A percentile compares a stretch with the other conserved stretches of the same genome.
These are phyloP conservation scores for Cariama cristata DNA, from an alignment of 2,113 vertebrate species.

Conservation along the genomic window DNA sequence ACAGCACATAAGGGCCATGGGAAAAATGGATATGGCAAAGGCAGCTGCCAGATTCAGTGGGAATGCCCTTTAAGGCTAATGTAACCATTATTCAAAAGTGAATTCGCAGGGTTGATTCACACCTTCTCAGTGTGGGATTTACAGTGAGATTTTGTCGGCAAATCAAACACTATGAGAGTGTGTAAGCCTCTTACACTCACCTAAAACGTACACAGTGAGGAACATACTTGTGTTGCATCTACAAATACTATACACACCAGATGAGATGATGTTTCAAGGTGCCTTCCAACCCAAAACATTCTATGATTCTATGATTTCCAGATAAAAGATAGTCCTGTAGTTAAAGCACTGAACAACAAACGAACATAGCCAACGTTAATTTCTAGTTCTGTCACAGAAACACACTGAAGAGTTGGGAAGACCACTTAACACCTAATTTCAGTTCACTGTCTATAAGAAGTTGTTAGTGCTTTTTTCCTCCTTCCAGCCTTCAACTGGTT, in stretches of 20 bases:
- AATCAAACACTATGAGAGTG: background rate
- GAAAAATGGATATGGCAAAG: background rate
- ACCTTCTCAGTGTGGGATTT: background rate
- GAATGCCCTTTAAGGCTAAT: background rate
- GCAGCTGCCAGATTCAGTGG: background rate
- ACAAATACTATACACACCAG: background rate
- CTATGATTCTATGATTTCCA: background rate
- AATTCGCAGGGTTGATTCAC: background rate
- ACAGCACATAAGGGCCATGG: background rate
- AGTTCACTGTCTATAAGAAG: background rate
- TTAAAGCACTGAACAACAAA: background rate
- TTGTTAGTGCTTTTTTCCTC: too few relatives aligned
- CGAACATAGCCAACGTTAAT: background rate
- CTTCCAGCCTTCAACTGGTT: accelerated
- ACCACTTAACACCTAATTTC: background rate
- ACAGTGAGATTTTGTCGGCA: background rate
- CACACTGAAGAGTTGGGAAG: background rate
- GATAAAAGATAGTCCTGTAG: background rate
- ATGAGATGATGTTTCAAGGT: background rate
- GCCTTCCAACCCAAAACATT: background rate
- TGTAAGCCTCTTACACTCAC: background rate
- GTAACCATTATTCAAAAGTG: background rate
- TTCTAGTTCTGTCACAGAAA: background rate
- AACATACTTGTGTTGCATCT: background rate
- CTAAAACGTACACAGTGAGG: background rate